Evolutionary conservation across 2,113 vertebrate species (phyloP).

Genomic region (Macquaria australasica): DNA sequence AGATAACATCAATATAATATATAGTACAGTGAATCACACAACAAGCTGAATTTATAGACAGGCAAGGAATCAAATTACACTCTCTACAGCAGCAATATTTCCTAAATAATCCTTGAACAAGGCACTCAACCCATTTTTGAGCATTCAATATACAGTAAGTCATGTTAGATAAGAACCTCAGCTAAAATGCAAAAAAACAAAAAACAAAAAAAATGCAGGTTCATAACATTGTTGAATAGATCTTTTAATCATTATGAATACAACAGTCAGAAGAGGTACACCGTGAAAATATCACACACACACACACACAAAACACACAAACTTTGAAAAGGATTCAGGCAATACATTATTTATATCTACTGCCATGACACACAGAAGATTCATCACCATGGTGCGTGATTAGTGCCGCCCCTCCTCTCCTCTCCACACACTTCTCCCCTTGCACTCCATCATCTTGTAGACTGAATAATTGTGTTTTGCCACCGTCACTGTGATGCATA

Average conservation of each 20-base stretch:
- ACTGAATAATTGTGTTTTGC: conserved; percentile 75
- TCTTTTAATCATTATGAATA: background rate
- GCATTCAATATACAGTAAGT: background rate
- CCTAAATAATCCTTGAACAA: background rate
- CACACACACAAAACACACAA: conserved; percentile 12
- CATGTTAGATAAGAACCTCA: background rate
- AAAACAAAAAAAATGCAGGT: no score
- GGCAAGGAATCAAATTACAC: no score
- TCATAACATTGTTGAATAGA: background rate
- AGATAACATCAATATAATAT: background rate
- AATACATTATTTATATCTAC: conserved; percentile 66
- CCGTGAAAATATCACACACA: conserved; percentile 4
- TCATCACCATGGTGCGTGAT: conserved; percentile 69
- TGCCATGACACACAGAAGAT: conserved; percentile 63
- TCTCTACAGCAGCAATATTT: background rate
- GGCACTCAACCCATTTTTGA: background rate
- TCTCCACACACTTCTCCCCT: conserved; percentile 52
- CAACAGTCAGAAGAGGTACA: background rate
- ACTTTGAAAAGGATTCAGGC: conserved; percentile 23
- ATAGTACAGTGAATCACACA: background rate
- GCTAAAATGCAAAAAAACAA: background rate
- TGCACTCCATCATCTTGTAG: conserved; percentile 68
- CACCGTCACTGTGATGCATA: conserved; percentile 53
- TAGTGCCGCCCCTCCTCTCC: conserved; percentile 58
- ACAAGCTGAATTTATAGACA: background rate